phyloP scores from a whole-genome alignment of 2,113 vertebrate species.

The Sapajus apella region DNA sequence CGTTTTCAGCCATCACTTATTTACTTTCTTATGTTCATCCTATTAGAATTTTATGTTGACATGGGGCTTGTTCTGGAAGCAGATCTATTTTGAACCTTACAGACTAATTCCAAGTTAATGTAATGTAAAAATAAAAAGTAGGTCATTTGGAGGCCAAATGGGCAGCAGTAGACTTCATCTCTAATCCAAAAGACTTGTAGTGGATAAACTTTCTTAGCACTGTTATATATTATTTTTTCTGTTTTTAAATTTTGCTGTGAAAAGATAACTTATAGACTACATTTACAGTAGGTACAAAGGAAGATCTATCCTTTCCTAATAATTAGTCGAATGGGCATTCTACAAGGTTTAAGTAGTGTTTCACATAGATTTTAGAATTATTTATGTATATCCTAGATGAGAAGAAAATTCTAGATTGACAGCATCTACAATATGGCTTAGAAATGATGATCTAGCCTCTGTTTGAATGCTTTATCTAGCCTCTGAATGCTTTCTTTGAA shows the following conservation, averaged over 20 bases:
- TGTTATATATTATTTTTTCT: background rate
- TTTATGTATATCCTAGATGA: background rate
- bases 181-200: background rate
- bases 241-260: background rate
- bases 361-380: background rate
- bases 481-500: background rate
- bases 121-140: conserved; percentile 2
- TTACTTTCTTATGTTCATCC: background rate
- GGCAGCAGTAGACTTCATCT: background rate
- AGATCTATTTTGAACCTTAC: background rate
- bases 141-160: background rate
- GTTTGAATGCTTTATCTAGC: background rate
- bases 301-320: background rate
- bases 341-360: background rate
- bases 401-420: background rate
- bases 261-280: background rate
- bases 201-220: background rate
- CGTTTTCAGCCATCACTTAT: background rate
- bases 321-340: background rate
- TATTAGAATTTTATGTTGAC: conserved; percentile 31
- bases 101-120: conserved; percentile 7
- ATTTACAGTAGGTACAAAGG: background rate
- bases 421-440: background rate
- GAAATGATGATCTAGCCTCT: background rate
- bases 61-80: background rate